These are phyloP conservation scores for Tragulus kanchil DNA, from an alignment of 2,113 vertebrate species.

Conservation along the genomic window DNA sequence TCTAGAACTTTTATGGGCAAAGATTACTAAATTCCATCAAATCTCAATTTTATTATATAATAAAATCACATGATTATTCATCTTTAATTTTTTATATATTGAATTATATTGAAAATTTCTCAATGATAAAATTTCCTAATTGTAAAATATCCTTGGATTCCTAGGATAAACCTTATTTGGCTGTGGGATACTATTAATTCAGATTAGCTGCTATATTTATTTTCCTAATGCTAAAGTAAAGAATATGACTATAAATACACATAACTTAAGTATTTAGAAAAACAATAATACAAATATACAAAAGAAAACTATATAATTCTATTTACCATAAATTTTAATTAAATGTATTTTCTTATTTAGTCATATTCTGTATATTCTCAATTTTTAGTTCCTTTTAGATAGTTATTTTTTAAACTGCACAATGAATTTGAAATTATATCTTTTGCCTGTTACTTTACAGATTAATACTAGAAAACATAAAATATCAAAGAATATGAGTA, in stretches of 20 bases:
- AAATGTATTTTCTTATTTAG: neutral
- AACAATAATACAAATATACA: neutral
- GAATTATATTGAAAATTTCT: neutral
- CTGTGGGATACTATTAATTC: neutral
- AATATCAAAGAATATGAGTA: neutral
- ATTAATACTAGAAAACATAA: neutral
- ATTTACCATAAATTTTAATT: neutral
- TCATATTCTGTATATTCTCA: neutral
- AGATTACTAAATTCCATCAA: neutral
- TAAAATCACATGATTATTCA: neutral
- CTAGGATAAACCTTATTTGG: neutral
- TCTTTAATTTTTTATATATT: neutral
- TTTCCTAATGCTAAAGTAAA: neutral
- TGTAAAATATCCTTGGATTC: neutral
- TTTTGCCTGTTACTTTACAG: neutral
- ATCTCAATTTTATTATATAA: neutral
- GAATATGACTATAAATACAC: neutral
- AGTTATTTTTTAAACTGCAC: neutral
- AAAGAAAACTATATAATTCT: neutral
- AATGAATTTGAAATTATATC: neutral
- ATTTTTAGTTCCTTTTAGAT: neutral
- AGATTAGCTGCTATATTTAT: neutral
- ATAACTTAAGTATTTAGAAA: constrained; percentile 15
- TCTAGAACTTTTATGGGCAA: neutral
- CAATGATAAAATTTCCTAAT: neutral